phyloP scores from a whole-genome alignment of 2,888 invertebrate genomes.

The Apodemia zela region DNA sequence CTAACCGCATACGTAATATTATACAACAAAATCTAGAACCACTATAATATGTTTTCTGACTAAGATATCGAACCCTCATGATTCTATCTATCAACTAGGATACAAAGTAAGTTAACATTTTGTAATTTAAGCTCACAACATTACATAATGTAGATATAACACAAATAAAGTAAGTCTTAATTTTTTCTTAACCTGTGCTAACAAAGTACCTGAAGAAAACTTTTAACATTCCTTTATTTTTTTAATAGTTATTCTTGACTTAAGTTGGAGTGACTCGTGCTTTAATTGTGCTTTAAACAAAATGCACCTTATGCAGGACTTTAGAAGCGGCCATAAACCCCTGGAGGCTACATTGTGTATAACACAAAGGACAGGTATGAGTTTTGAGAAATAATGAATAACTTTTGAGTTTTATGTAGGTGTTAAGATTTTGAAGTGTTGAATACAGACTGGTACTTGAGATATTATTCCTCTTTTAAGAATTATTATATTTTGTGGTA shows the following conservation, averaged over 20 bases:
- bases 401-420: slow-evolving; percentile 25
- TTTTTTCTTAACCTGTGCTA: too few relatives aligned
- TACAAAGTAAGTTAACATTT: too few relatives aligned
- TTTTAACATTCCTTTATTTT: slow-evolving; percentile 26
- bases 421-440: slow-evolving; percentile 19
- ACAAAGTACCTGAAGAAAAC: slow-evolving; percentile 29
- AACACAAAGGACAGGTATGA: slow-evolving; percentile 28
- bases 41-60: too few relatives aligned
- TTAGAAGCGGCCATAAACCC: slow-evolving; percentile 25
- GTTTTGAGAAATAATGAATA: slow-evolving; percentile 23
- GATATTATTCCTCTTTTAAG: background rate
- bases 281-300: slow-evolving; percentile 30
- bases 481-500: background rate
- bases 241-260: slow-evolving; percentile 25
- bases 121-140: too few relatives aligned
- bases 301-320: slow-evolving; percentile 23
- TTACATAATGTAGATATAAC: too few relatives aligned
- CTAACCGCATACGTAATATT: too few relatives aligned
- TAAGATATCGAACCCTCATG: too few relatives aligned
- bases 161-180: too few relatives aligned
- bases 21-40: too few relatives aligned
- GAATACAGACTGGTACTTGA: slow-evolving; percentile 8
- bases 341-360: slow-evolving; percentile 22
- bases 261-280: slow-evolving; percentile 28
- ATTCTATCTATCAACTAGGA: too few relatives aligned